These are phyloP conservation scores for Diaprepes abbreviatus DNA, from an alignment of 2,888 invertebrate species.

Conservation along the genomic window DNA sequence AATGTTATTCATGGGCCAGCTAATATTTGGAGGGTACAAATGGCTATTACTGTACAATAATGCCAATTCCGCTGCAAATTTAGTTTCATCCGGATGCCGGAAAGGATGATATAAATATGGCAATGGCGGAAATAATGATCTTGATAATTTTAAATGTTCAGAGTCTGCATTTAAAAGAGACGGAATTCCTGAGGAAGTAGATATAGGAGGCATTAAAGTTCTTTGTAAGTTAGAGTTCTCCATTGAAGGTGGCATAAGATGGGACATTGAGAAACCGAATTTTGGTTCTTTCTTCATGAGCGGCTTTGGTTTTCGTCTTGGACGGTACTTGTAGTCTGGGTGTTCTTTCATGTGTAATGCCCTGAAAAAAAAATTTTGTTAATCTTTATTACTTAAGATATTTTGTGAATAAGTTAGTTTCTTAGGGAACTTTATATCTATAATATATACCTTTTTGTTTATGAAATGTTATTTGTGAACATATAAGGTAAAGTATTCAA, in stretches of 20 bases:
- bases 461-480: no score
- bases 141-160: slow-evolving; percentile 73
- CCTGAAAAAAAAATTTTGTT: no score
- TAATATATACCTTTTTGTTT: no score
- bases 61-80: slow-evolving; percentile 79
- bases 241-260: slow-evolving; percentile 72
- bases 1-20: slow-evolving; percentile 62
- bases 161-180: slow-evolving; percentile 71
- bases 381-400: no score
- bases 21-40: slow-evolving; percentile 69
- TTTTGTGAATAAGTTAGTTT: no score
- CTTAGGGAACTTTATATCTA: no score
- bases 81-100: slow-evolving; percentile 68
- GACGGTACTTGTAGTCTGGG: slow-evolving; percentile 93
- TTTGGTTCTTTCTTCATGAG: slow-evolving; percentile 85
- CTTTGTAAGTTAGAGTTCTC: slow-evolving; percentile 69
- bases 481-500: no score
- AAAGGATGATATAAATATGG: slow-evolving; percentile 80
- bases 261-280: slow-evolving; percentile 78
- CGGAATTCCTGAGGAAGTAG: slow-evolving; percentile 68
- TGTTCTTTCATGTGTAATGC: slow-evolving; percentile 95
- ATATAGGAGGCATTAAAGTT: slow-evolving; percentile 67
- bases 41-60: slow-evolving; percentile 74
- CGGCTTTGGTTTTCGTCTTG: slow-evolving; percentile 88
- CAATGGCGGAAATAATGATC: slow-evolving; percentile 79